phyloP scores from a whole-genome alignment of 2,888 invertebrate genomes.

The Papilio protenor region DNA sequence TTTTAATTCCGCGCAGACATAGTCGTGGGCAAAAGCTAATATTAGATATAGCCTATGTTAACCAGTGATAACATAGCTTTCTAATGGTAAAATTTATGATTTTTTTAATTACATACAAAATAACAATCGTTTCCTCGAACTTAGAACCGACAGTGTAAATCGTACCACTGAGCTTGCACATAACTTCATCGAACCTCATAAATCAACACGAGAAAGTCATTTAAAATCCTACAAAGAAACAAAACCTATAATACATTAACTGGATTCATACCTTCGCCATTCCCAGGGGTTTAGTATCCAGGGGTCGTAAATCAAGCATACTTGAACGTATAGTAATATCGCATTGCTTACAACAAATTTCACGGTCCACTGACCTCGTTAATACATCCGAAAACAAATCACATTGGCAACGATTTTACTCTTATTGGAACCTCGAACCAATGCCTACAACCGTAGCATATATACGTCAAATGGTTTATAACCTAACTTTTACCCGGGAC shows the following conservation, averaged over 20 bases:
- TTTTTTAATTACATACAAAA: too few species aligned
- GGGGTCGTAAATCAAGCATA: slow-evolving; percentile 64
- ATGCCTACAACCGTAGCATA: neutral
- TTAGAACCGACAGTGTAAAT: neutral
- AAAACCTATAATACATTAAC: neutral
- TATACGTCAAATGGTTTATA: too few species aligned
- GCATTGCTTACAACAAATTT: slow-evolving; percentile 70
- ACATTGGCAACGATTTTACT: slow-evolving; percentile 7
- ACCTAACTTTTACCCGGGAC: too few species aligned
- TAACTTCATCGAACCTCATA: slow-evolving; percentile 5
- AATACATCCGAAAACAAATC: slow-evolving; percentile 63
- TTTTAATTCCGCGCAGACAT: too few species aligned
- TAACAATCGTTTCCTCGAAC: too few species aligned
- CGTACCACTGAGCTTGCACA: neutral
- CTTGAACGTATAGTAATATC: slow-evolving; percentile 62
- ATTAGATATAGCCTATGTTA: too few species aligned
- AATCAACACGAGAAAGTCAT: slow-evolving; percentile 15
- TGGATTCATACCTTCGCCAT: slow-evolving; percentile 1
- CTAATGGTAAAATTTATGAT: too few species aligned
- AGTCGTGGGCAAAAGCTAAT: too few species aligned
- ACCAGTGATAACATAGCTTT: too few species aligned
- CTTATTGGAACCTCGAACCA: slow-evolving; percentile 15
- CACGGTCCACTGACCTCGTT: slow-evolving; percentile 65
- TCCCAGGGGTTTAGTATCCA: neutral
- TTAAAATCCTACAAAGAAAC: neutral